phyloP scores from a whole-genome alignment of 2,113 vertebrate genomes.

The Hystrix brachyura region DNA sequence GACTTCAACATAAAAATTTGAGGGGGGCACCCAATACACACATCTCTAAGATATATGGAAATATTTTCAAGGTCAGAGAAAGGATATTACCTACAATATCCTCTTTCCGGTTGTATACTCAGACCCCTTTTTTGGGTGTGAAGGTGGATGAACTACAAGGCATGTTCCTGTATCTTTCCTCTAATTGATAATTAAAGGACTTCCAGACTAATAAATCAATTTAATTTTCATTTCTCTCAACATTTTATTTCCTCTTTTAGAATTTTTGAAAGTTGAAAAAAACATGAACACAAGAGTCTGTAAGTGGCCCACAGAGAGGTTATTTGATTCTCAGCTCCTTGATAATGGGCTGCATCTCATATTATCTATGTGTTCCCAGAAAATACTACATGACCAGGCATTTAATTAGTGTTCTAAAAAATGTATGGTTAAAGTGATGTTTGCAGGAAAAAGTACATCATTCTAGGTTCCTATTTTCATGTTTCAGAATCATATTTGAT shows the following conservation, averaged over 20 bases:
- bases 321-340: neutral
- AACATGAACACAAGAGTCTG: neutral
- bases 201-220: neutral
- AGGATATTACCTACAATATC: neutral
- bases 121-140: neutral
- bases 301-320: neutral
- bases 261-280: constrained; percentile 30
- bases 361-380: neutral
- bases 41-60: neutral
- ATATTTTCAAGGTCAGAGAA: neutral
- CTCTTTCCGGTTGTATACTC: neutral
- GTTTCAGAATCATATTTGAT: constrained; percentile 9
- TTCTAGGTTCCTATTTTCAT: constrained; percentile 44
- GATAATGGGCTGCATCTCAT: neutral
- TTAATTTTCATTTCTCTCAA: constrained; percentile 1
- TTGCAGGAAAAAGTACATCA: neutral
- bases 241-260: constrained; percentile 13
- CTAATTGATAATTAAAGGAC: neutral
- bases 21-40: neutral
- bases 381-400: neutral
- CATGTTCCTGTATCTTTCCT: neutral
- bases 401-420: constrained; percentile 29
- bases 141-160: neutral
- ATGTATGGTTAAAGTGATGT: neutral
- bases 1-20: neutral